Percentiles rank a stretch among this genome's conserved stretches.
phyloP scores from a whole-genome alignment of 2,888 invertebrate genomes.

The Eilema caniola region DNA sequence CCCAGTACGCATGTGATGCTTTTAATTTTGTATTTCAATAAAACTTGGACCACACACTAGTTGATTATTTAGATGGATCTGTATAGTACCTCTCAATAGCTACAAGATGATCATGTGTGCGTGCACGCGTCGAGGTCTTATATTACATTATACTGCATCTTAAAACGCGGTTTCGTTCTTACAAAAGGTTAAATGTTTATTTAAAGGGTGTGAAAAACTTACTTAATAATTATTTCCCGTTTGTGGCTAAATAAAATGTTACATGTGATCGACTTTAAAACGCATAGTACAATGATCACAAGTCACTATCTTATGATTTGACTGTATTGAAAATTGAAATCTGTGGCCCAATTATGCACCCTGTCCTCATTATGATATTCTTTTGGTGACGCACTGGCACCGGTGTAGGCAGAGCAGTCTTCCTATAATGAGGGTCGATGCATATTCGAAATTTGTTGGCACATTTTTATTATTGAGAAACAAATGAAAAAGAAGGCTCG shows the following conservation, averaged over 20 bases:
- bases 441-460: no score
- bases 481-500: no score
- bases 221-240: no score
- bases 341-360: not conserved
- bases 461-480: no score
- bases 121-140: conserved; percentile 31
- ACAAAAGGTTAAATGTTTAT: not conserved
- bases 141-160: conserved; percentile 37
- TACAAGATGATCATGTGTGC: conserved; percentile 15
- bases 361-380: not conserved
- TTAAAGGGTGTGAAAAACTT: no score
- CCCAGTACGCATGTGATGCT: not conserved
- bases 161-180: conserved; percentile 18
- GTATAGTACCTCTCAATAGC: conserved; percentile 11
- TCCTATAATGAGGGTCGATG: no score
- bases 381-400: no score
- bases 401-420: no score
- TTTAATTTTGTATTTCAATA: not conserved
- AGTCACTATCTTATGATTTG: no score
- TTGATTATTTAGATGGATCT: not conserved
- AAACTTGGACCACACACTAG: not conserved
- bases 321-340: no score
- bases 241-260: no score
- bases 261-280: not conserved
- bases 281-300: not conserved